These are phyloP conservation scores for Prolemur simus DNA, from an alignment of 2,113 vertebrate species.

Conservation along the genomic window DNA sequence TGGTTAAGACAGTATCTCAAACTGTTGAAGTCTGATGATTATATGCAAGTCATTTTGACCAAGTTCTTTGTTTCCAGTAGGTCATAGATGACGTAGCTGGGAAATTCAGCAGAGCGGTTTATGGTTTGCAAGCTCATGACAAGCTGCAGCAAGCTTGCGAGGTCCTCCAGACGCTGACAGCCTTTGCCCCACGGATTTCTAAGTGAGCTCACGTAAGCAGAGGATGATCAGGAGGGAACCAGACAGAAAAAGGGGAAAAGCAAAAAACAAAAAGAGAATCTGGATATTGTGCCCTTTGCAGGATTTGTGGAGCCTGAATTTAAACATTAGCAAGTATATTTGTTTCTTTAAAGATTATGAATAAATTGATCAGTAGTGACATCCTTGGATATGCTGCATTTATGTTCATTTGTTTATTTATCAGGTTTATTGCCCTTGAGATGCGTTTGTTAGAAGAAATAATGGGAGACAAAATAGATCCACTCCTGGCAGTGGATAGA, in stretches of 20 bases:
- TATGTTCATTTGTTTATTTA: neutral
- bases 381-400: neutral
- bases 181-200: neutral
- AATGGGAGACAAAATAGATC: neutral
- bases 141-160: slow-evolving; percentile 42
- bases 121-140: neutral
- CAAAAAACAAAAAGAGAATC: neutral
- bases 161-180: slow-evolving; percentile 26
- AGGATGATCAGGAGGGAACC: neutral
- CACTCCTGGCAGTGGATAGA: neutral
- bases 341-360: neutral
- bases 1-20: neutral
- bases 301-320: neutral
- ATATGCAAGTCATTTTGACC: neutral
- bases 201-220: slow-evolving; percentile 61
- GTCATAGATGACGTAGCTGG: neutral
- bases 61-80: slow-evolving; percentile 46
- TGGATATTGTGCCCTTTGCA: neutral
- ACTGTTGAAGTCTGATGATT: neutral
- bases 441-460: neutral
- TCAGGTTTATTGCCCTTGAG: neutral
- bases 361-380: neutral
- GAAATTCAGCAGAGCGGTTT: neutral
- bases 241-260: neutral
- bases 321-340: neutral